phyloP scores from a whole-genome alignment of 2,113 vertebrate species.

The Fulica atra region DNA sequence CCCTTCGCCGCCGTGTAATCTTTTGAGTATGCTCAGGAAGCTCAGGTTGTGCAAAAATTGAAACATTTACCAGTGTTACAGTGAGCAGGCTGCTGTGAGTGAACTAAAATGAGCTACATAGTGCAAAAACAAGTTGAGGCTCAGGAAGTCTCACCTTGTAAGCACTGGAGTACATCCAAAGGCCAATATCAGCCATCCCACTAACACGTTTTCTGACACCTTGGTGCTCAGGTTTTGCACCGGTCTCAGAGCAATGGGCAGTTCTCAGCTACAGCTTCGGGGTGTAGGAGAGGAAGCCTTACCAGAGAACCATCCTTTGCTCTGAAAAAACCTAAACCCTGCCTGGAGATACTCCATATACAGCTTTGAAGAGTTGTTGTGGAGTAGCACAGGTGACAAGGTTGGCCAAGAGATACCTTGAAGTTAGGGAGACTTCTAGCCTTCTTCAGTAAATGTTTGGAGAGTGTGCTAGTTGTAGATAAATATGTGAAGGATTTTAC shows the following conservation, averaged over 20 bases:
- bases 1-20: neutral
- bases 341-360: neutral
- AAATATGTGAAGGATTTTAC: neutral
- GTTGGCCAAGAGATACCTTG: neutral
- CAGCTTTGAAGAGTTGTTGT: neutral
- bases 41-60: neutral
- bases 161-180: neutral
- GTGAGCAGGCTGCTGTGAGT: neutral
- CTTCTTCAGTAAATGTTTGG: neutral
- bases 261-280: neutral
- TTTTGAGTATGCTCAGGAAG: neutral
- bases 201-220: neutral
- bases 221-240: neutral
- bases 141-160: neutral
- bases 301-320: neutral
- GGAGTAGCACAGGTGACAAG: neutral
- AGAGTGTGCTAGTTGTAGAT: neutral
- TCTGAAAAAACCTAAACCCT: neutral
- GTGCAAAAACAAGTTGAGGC: neutral
- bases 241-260: neutral
- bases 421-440: neutral
- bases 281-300: neutral
- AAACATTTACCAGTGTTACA: neutral
- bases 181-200: neutral
- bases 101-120: neutral